phyloP scores from a whole-genome alignment of 1,140 invertebrate species.

The Littorina saxatilis region DNA sequence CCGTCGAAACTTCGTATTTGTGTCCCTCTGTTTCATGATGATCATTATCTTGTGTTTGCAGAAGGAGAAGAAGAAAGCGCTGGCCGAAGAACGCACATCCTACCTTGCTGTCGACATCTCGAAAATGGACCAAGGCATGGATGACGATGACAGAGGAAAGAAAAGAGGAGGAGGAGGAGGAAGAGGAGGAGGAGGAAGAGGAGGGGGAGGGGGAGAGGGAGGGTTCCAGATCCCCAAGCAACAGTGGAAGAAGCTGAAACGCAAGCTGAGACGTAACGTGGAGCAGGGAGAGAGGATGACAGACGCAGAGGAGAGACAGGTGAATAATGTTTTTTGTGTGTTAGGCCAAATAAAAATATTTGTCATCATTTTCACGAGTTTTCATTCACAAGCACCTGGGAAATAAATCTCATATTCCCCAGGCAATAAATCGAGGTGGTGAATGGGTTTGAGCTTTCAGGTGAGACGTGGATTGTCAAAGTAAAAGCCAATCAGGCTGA shows the following conservation, averaged over 20 bases:
- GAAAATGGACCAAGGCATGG: slow-evolving; percentile 34
- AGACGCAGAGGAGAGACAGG: slow-evolving; percentile 7
- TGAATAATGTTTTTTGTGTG: neutral
- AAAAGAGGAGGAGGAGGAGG: neutral
- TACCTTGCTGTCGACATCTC: slow-evolving; percentile 34
- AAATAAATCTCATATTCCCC: too few relatives aligned
- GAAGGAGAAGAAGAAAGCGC: slow-evolving; percentile 32
- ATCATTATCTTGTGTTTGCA: too few relatives aligned
- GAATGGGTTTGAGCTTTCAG: too few relatives aligned
- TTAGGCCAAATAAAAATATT: neutral
- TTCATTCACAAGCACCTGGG: too few relatives aligned
- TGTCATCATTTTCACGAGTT: too few relatives aligned
- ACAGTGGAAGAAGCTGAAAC: slow-evolving; percentile 50
- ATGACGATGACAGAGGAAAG: neutral
- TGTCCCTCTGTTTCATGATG: too few relatives aligned
- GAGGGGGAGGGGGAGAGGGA: neutral
- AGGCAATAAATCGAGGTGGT: too few relatives aligned
- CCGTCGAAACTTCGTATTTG: too few relatives aligned
- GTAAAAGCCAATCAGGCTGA: too few relatives aligned
- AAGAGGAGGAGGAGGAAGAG: neutral
- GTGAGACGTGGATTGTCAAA: too few relatives aligned
- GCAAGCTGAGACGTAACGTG: slow-evolving; percentile 26
- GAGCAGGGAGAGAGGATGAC: slow-evolving; percentile 19
- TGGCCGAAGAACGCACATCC: neutral
- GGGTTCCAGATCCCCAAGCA: slow-evolving; percentile 44